Conservation (phyloP, 2,888 invertebrate genomes). For the Polylopha cassiicola region DNA sequence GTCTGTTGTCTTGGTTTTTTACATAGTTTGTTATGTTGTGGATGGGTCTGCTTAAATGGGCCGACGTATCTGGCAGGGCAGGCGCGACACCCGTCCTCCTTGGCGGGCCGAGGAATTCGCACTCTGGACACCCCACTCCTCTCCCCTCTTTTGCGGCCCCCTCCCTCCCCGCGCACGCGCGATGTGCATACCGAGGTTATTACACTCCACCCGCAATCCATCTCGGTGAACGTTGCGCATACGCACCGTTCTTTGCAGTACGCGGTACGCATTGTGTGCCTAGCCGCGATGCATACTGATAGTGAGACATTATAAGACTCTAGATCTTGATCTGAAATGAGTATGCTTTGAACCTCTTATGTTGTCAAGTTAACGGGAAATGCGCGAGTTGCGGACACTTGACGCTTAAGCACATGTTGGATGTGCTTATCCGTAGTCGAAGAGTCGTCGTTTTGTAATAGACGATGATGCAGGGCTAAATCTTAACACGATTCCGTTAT, state of each 20-base stretch:
- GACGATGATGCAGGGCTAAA: no score
- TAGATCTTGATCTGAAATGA: conserved; percentile 17
- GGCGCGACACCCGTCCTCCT: conserved; percentile 44
- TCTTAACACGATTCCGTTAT: no score
- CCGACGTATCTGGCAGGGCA: conserved; percentile 28
- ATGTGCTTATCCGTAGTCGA: conserved; percentile 8
- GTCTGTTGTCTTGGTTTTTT: no score
- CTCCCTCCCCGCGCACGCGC: conserved; percentile 34
- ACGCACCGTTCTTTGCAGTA: conserved; percentile 11
- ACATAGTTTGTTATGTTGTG: not conserved
- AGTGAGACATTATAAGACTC: conserved; percentile 15
- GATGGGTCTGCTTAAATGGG: conserved; percentile 19
- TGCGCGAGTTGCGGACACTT: conserved; percentile 1
- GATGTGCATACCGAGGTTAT: conserved; percentile 53
- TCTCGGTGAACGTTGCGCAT: conserved; percentile 29
- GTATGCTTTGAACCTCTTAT: conserved; percentile 7
- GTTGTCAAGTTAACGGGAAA: conserved; percentile 15
- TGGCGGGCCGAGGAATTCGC: conserved; percentile 48
- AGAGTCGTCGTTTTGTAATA: no score
- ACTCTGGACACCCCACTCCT: conserved; percentile 26
- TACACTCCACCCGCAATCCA: conserved; percentile 52
- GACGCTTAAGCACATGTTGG: conserved; percentile 6
- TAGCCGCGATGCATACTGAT: conserved; percentile 22
- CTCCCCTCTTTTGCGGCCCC: conserved; percentile 15
- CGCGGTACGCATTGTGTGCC: no score